Percentiles rank a stretch among this genome's conserved stretches.
Evolutionary conservation across 2,113 vertebrate species (phyloP).

Genomic region (Rhadina sibilatrix): DNA sequence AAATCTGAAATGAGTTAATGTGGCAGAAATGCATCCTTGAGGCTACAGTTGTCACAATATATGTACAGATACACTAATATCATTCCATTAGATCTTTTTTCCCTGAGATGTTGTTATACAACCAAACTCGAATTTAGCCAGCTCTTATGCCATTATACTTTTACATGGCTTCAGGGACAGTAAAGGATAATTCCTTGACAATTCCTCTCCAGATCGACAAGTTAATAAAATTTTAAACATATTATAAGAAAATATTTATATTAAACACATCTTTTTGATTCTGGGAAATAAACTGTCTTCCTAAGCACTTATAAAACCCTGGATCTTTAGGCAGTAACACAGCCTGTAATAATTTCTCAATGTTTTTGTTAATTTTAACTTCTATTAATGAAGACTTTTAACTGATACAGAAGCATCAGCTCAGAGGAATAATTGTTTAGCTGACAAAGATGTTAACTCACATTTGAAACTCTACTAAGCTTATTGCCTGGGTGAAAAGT

Average conservation of each 20-base stretch:
- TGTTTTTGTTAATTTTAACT: background rate
- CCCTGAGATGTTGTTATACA: background rate
- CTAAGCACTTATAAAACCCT: background rate
- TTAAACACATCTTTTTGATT: background rate
- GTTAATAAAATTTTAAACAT: background rate
- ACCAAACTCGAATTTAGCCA: background rate
- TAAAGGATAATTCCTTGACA: background rate
- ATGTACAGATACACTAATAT: background rate
- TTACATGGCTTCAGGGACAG: background rate
- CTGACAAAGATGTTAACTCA: background rate
- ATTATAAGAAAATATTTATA: background rate
- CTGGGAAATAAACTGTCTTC: background rate
- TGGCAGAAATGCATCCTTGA: constrained; percentile 22
- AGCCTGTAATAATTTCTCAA: background rate
- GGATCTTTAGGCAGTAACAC: background rate
- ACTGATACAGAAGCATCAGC: background rate
- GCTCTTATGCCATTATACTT: background rate
- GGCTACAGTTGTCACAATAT: constrained; percentile 24
- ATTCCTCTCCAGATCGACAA: background rate
- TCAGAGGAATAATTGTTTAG: background rate
- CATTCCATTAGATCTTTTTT: background rate
- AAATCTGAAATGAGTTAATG: background rate
- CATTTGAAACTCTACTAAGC: background rate
- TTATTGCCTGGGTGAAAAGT: background rate
- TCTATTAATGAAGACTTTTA: background rate